These are phyloP conservation scores for Zophobas morio DNA, from an alignment of 1,140 invertebrate species.

Conservation along the genomic window DNA sequence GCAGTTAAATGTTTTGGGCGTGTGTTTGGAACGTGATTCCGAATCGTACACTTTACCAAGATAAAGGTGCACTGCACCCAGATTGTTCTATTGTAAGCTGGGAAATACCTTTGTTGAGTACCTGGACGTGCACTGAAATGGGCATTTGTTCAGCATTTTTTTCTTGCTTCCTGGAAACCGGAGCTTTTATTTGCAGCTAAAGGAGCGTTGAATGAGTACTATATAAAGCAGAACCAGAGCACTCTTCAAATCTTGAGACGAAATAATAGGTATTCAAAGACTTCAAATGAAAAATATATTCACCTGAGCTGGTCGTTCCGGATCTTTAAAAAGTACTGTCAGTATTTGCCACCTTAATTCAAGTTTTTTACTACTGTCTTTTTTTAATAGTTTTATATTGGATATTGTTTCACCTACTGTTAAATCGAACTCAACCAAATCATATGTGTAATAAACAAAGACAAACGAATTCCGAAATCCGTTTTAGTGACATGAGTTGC, in stretches of 20 bases:
- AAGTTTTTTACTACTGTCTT: too few relatives aligned
- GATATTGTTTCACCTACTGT: too few relatives aligned
- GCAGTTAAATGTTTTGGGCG: slow-evolving; percentile 47
- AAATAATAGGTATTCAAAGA: background rate
- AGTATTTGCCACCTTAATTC: too few relatives aligned
- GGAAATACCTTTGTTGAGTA: slow-evolving; percentile 38
- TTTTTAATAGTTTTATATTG: too few relatives aligned
- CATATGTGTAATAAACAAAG: too few relatives aligned
- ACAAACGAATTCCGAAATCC: too few relatives aligned
- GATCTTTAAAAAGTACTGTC: too few relatives aligned
- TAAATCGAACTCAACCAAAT: too few relatives aligned
- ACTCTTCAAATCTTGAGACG: too few relatives aligned
- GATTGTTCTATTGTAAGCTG: slow-evolving; percentile 34
- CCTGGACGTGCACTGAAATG: slow-evolving; percentile 27
- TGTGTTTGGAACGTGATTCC: slow-evolving; percentile 39
- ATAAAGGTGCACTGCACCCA: slow-evolving; percentile 41
- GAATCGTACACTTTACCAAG: slow-evolving; percentile 36
- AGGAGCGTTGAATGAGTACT: too few relatives aligned
- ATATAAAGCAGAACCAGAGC: too few relatives aligned
- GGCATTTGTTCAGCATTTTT: slow-evolving; percentile 30
- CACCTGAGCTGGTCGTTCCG: background rate
- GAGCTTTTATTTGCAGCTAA: background rate
- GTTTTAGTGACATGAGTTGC: too few relatives aligned
- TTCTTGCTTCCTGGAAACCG: background rate
- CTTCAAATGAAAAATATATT: background rate